Evolutionary conservation across 2,113 vertebrate genomes (phyloP).

Genomic region (Ranitomeya variabilis): DNA sequence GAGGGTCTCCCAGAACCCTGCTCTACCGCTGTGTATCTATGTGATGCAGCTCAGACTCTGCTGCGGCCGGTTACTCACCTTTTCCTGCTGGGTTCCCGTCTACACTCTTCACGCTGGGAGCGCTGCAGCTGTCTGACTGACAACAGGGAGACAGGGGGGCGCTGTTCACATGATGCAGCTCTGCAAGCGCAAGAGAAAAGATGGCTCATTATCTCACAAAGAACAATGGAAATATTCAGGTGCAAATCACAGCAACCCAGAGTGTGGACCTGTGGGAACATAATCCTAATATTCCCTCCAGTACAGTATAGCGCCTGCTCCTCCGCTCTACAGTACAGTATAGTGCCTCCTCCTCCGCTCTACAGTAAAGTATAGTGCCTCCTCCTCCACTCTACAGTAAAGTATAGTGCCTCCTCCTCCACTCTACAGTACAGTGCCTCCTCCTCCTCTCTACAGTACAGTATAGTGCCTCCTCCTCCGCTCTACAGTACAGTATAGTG

Average conservation of each 20-base stretch:
- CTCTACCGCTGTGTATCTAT: neutral
- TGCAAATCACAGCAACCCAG: neutral
- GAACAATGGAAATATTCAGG: neutral
- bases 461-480: neutral
- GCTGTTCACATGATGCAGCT: conserved; percentile 87
- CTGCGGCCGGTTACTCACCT: conserved; percentile 48
- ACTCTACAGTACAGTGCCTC: neutral
- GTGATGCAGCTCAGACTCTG: neutral
- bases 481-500: neutral
- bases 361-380: neutral
- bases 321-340: neutral
- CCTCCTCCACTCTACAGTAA: neutral
- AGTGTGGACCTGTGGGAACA: neutral
- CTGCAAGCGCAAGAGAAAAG: conserved; percentile 62
- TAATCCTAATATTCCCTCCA: neutral
- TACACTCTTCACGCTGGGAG: conserved; percentile 61
- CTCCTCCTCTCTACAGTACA: neutral
- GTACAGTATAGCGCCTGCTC: neutral
- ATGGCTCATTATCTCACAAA: neutral
- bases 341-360: neutral
- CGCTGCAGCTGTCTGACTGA: conserved; percentile 59
- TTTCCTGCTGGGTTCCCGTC: conserved; percentile 67
- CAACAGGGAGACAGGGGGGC: conserved; percentile 71
- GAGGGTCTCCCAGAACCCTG: too few relatives aligned
- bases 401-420: neutral